Conservation (phyloP, 1,140 invertebrate species). For the Diabrotica undecimpunctata region DNA sequence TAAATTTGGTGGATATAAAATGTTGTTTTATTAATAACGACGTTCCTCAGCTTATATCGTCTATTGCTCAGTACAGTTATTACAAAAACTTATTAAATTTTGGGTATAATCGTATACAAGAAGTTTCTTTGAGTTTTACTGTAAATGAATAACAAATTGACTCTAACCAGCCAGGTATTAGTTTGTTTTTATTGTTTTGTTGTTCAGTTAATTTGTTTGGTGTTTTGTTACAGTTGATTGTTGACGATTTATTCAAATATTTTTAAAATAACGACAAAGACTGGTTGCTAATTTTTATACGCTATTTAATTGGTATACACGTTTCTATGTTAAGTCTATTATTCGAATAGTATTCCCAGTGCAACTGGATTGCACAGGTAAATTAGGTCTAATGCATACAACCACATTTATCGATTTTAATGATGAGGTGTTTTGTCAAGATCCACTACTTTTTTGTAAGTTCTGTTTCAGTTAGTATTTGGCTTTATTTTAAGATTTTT, state of each 20-base stretch:
- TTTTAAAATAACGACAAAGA: conserved; percentile 16
- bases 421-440: neutral
- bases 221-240: conserved; percentile 20
- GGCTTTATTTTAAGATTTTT: too few relatives aligned
- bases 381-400: neutral
- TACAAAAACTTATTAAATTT: too few relatives aligned
- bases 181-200: conserved; percentile 24
- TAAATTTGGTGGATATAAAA: too few relatives aligned
- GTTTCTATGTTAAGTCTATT: conserved; percentile 16
- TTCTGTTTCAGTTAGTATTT: too few relatives aligned
- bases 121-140: neutral
- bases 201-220: conserved; percentile 23
- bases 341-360: neutral
- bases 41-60: too few relatives aligned
- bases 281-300: conserved; percentile 18
- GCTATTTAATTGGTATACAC: conserved; percentile 20
- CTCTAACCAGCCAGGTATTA: neutral
- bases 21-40: too few relatives aligned
- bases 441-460: neutral
- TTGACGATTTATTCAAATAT: conserved; percentile 15
- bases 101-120: too few relatives aligned
- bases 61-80: too few relatives aligned
- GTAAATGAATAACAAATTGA: neutral
- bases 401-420: neutral
- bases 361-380: neutral